A percentile compares a stretch with the other conserved stretches of the same genome.
phyloP scores from a whole-genome alignment of 2,888 invertebrate species.

The Cynaeus angustus region DNA sequence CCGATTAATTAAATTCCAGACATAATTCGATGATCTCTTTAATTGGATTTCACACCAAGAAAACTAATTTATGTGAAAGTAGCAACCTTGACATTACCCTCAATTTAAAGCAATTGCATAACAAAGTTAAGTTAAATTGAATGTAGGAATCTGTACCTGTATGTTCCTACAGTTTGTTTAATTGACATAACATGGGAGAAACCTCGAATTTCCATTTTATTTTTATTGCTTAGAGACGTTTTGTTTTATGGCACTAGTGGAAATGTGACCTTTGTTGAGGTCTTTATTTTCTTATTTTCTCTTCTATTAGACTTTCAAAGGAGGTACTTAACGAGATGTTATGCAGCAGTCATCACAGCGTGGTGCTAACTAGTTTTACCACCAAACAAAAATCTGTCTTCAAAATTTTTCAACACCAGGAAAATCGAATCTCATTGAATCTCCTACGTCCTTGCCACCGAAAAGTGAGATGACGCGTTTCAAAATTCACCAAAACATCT shows the following conservation, averaged over 20 bases:
- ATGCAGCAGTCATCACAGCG: too few relatives aligned
- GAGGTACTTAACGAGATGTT: too few relatives aligned
- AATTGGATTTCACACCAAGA: constrained; percentile 2
- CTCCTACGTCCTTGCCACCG: constrained; percentile 9
- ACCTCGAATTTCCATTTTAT: neutral
- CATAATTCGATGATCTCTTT: neutral
- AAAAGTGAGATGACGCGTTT: constrained; percentile 28
- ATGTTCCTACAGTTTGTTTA: neutral
- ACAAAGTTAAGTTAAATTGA: neutral
- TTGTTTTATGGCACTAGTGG: too few relatives aligned
- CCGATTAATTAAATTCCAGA: neutral
- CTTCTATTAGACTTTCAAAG: too few relatives aligned
- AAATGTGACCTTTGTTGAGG: too few relatives aligned
- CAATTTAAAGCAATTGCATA: constrained; percentile 8
- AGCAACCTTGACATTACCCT: constrained; percentile 10
- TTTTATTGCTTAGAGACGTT: too few relatives aligned
- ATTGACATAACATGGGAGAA: neutral
- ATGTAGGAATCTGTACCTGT: too few relatives aligned
- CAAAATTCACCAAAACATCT: constrained; percentile 13
- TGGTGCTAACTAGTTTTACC: too few relatives aligned
- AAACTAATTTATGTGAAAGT: neutral
- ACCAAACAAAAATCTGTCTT: too few relatives aligned
- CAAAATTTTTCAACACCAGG: too few relatives aligned
- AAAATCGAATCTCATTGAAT: too few relatives aligned
- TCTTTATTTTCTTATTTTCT: too few relatives aligned